Conservation (phyloP, 2,888 invertebrate genomes). For the Polydrusus pterygomalis region DNA sequence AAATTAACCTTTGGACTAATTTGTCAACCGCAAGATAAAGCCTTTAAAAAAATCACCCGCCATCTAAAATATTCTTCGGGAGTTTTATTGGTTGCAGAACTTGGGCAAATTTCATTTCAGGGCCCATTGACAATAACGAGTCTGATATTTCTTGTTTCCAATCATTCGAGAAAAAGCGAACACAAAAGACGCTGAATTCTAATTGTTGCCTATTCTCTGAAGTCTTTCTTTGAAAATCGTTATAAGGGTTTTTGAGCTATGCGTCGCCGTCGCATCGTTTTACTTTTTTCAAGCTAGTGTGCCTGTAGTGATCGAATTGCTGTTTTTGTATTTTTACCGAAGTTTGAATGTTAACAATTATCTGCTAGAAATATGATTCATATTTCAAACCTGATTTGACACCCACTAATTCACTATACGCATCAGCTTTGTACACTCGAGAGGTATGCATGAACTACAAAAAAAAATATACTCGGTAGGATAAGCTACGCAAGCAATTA, state of each 20-base stretch:
- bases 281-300: neutral
- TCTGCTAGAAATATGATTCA: too few species aligned
- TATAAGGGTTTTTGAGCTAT: constrained; percentile 2
- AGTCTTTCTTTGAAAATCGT: constrained; percentile 21
- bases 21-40: neutral
- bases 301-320: neutral
- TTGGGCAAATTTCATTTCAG: constrained; percentile 30
- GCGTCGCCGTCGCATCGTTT: constrained; percentile 6
- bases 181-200: constrained; percentile 51
- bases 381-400: too few species aligned
- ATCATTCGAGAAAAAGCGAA: constrained; percentile 57
- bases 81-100: constrained; percentile 37
- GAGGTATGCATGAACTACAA: too few species aligned
- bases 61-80: neutral
- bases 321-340: neutral
- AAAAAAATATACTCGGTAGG: too few species aligned
- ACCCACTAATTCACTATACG: too few species aligned
- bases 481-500: too few species aligned
- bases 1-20: neutral
- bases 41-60: neutral
- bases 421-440: too few species aligned
- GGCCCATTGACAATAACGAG: constrained; percentile 60
- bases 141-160: constrained; percentile 64
- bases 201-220: constrained; percentile 42
- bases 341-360: too few species aligned